Evolutionary conservation across 2,113 vertebrate genomes (phyloP), one percentile per base, ranked within the genome.

Genomic region (Perca schrenkii): DNA sequence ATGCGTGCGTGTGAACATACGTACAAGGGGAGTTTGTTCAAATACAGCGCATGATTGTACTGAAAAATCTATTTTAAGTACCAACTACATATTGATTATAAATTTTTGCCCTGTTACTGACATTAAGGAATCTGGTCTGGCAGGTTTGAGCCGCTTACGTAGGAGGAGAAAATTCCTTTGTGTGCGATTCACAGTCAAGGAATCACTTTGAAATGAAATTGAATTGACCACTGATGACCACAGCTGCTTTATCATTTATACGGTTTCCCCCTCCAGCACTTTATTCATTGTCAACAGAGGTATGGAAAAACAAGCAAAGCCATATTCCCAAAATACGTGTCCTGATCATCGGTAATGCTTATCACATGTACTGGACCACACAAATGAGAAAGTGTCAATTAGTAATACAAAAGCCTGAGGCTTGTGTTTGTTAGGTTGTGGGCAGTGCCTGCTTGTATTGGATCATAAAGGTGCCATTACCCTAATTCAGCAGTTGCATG

Each of bases 41-140:
- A 43, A 43, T 43, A 11, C 40, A 67, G n/a, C 4, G 22, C 17
- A 58, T 7, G 75, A 72, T 67, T 79, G 57, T 21, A 58, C 75
- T 40, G 65, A 49, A 68, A 82, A 83, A 87, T 89, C 65, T 63
- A 90, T 87, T 89, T 87, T 80, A 74, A 77, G 72, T 57, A 69
- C 62, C 74, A 80, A 81, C 50, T 53, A 60, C 36, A 19, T 92
- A 91, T 92, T 90, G 89, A 93, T 92, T 88, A 87, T 80, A 34
- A 5, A 34, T 6, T 34, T 34, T 92, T 88, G 71, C 40, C 78
- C 79, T 49, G 66, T 93, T 93, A 84, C 62, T 68, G 71, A 57
- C 77, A 68, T 91, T 47, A 79, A 53, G 86, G 74, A 76, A 83
- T 73, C 78, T 49, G 43, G 14, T 82, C 64, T 84, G 82, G 66